These are phyloP conservation scores for Otolemur garnettii DNA, from an alignment of 2,113 vertebrate species.

Conservation along the genomic window DNA sequence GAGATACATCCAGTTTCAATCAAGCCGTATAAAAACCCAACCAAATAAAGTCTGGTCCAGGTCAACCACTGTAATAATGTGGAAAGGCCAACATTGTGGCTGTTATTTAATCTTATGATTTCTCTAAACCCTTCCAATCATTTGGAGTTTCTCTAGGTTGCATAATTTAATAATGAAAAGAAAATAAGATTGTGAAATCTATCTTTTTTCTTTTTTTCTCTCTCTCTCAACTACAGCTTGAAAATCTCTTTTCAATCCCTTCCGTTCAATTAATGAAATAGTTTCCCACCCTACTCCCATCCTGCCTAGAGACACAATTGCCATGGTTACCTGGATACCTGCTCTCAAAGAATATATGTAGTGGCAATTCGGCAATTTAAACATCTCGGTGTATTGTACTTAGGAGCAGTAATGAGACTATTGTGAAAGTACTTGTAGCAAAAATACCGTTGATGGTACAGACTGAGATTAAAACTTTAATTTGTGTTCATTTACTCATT, in stretches of 20 bases:
- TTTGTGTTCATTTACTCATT: slow-evolving; percentile 71
- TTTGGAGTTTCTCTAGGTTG: slow-evolving; percentile 71
- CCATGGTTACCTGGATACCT: slow-evolving; percentile 85
- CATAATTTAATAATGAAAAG: slow-evolving; percentile 73
- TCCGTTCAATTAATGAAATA: slow-evolving; percentile 81
- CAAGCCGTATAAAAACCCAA: slow-evolving; percentile 51
- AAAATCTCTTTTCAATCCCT: slow-evolving; percentile 75
- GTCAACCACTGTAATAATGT: slow-evolving; percentile 41
- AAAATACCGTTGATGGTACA: slow-evolving; percentile 73
- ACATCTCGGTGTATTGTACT: slow-evolving; percentile 67
- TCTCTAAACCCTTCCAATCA: slow-evolving; percentile 54
- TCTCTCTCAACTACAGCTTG: slow-evolving; percentile 68
- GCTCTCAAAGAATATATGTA: slow-evolving; percentile 74
- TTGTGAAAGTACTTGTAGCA: slow-evolving; percentile 68
- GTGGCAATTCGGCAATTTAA: slow-evolving; percentile 79
- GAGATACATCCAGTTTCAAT: slow-evolving; percentile 42
- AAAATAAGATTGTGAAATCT: slow-evolving; percentile 66
- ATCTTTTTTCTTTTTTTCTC: background rate
- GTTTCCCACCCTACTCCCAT: slow-evolving; percentile 72
- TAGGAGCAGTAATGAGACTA: slow-evolving; percentile 72
- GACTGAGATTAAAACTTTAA: slow-evolving; percentile 69
- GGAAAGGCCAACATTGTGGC: slow-evolving; percentile 43
- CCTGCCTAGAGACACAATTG: slow-evolving; percentile 79
- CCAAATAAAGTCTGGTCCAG: slow-evolving; percentile 9
- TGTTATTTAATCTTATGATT: slow-evolving; percentile 63